Conservation (phyloP, 1,140 invertebrate species). For the Forficula auricularia region DNA sequence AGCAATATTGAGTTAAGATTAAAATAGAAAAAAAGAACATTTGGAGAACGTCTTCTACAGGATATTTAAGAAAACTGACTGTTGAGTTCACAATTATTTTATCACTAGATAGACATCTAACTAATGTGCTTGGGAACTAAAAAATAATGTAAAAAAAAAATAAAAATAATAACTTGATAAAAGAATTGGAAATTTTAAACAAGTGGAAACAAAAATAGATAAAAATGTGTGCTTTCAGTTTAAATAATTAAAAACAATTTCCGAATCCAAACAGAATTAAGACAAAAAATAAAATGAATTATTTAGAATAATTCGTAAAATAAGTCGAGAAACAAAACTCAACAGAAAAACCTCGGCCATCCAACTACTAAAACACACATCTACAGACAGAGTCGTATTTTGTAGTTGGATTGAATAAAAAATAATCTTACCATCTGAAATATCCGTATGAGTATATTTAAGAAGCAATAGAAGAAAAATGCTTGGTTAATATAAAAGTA, state of each 20-base stretch:
- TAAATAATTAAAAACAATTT: not conserved
- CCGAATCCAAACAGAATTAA: not conserved
- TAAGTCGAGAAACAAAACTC: not conserved
- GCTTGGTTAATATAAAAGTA: no score
- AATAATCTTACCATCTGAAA: no score
- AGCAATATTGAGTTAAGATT: no score
- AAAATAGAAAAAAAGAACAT: no score
- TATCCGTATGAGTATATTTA: not conserved
- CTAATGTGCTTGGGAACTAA: no score
- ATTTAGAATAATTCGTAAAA: not conserved
- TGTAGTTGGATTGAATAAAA: not conserved
- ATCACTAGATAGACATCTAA: no score
- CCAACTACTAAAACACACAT: constrained; percentile 1
- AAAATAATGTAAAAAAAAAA: no score
- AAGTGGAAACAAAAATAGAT: constrained; percentile 2
- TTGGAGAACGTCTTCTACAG: no score
- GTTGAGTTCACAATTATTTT: no score
- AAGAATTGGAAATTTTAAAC: constrained; percentile 3
- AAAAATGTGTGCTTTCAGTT: constrained; percentile 3
- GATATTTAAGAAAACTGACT: no score
- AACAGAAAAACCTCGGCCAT: not conserved
- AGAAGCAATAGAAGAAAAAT: not conserved
- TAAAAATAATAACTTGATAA: constrained; percentile 2
- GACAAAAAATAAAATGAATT: not conserved
- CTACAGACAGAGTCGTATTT: not conserved